Conservation (phyloP, 1,140 invertebrate genomes). For the Ostrea denselamellosa region DNA sequence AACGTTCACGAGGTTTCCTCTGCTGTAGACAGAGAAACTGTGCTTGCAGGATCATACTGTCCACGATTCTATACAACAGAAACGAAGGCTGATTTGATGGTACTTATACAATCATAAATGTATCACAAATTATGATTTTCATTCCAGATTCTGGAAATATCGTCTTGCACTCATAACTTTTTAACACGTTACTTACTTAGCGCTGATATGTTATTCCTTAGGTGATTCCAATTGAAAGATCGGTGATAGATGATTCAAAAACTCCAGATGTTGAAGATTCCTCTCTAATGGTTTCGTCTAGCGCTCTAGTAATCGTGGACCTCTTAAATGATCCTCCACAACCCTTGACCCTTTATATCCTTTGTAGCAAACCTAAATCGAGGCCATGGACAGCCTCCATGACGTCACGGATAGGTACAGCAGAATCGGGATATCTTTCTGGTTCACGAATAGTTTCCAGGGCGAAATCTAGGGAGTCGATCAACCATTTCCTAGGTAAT, state of each 20-base stretch:
- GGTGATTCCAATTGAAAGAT: constrained; percentile 14
- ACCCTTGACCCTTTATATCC: constrained; percentile 32
- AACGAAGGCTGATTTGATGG: background rate
- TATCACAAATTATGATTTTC: background rate
- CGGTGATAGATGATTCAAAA: constrained; percentile 41
- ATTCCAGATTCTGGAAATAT: too few relatives aligned
- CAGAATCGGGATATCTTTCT: constrained; percentile 26
- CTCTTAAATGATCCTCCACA: constrained; percentile 38
- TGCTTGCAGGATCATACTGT: constrained; percentile 15
- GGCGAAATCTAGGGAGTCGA: constrained; percentile 32
- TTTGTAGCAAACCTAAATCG: constrained; percentile 30
- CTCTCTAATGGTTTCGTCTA: background rate
- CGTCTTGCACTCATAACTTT: too few relatives aligned
- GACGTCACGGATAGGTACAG: constrained; percentile 29
- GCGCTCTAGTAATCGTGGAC: constrained; percentile 2
- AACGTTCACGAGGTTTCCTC: constrained; percentile 29
- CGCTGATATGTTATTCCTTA: background rate
- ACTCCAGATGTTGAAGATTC: background rate
- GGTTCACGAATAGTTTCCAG: constrained; percentile 23
- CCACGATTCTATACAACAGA: constrained; percentile 27
- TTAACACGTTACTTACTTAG: background rate
- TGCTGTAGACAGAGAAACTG: background rate
- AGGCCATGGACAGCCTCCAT: constrained; percentile 40
- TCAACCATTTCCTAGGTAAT: constrained; percentile 33
- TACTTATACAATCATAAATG: background rate